A percentile compares a stretch with the other conserved stretches of the same genome.
These are phyloP conservation scores for Dipodomys spectabilis DNA, from an alignment of 2,113 vertebrate species.

Conservation along the genomic window DNA sequence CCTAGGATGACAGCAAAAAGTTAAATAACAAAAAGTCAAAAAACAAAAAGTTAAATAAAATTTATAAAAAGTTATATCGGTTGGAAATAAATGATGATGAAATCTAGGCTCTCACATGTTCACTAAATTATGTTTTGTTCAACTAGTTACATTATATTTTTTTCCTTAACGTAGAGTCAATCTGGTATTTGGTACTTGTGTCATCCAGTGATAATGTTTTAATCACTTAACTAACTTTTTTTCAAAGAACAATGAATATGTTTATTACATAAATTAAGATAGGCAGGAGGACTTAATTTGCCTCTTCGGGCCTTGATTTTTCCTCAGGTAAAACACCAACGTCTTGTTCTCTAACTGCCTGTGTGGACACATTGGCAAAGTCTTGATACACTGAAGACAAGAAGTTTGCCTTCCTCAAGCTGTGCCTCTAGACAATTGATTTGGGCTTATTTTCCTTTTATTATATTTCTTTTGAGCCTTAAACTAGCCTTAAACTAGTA, in stretches of 20 bases:
- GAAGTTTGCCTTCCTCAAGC: neutral
- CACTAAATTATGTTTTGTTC: conserved; percentile 16
- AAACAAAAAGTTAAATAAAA: conserved; percentile 1
- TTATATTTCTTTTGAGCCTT: neutral
- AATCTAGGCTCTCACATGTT: neutral
- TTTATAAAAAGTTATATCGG: neutral
- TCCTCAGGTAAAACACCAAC: neutral
- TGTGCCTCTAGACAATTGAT: neutral
- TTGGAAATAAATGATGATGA: conserved; percentile 8
- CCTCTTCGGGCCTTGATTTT: neutral
- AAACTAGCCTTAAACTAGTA: neutral
- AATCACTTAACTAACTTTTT: neutral
- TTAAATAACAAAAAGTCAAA: neutral
- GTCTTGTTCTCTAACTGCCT: neutral
- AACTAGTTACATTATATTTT: neutral
- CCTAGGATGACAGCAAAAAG: neutral
- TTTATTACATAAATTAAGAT: too few relatives aligned
- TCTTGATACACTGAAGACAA: neutral
- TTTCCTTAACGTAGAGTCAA: neutral
- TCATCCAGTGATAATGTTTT: conserved; percentile 10
- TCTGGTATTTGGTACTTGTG: neutral
- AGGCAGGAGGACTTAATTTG: neutral
- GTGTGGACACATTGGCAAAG: neutral
- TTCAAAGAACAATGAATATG: too few relatives aligned
- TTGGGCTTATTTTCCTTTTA: neutral